phyloP scores from a whole-genome alignment of 2,113 vertebrate species.

The Coregonus clupeaformis region DNA sequence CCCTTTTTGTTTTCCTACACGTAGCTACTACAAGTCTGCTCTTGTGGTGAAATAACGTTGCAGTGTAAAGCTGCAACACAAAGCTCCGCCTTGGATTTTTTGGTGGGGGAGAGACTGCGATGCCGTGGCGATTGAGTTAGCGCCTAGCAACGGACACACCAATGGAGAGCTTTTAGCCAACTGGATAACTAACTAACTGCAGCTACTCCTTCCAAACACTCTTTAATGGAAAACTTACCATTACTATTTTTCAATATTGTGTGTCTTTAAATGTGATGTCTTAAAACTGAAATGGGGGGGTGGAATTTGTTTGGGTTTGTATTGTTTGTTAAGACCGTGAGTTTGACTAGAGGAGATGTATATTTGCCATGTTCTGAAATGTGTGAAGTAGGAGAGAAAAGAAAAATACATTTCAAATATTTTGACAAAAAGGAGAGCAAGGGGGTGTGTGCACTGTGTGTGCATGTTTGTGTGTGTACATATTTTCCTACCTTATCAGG shows the following conservation, averaged over 20 bases:
- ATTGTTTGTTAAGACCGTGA: not conserved
- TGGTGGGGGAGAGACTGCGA: not conserved
- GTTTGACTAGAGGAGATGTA: not conserved
- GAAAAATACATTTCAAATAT: not conserved
- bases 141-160: not conserved
- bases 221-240: not conserved
- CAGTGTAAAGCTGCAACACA: constrained; percentile 3
- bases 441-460: not conserved
- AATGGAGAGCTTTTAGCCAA: not conserved
- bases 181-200: not conserved
- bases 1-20: constrained; percentile 21
- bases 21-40: constrained; percentile 12
- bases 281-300: constrained; percentile 10
- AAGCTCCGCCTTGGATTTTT: constrained; percentile 8
- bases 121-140: not conserved
- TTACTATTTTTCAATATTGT: constrained; percentile 43
- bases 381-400: not conserved
- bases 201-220: not conserved
- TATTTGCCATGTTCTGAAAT: not conserved
- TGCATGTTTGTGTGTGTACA: too few species aligned
- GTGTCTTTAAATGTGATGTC: constrained; percentile 56
- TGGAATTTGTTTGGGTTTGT: constrained; percentile 6
- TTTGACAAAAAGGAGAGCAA: constrained; percentile 30
- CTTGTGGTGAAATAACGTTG: constrained; percentile 13
- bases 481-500: too few species aligned